These are phyloP conservation scores for Pseudobourletiella spinata DNA, from an alignment of 1,140 invertebrate species.

Conservation along the genomic window DNA sequence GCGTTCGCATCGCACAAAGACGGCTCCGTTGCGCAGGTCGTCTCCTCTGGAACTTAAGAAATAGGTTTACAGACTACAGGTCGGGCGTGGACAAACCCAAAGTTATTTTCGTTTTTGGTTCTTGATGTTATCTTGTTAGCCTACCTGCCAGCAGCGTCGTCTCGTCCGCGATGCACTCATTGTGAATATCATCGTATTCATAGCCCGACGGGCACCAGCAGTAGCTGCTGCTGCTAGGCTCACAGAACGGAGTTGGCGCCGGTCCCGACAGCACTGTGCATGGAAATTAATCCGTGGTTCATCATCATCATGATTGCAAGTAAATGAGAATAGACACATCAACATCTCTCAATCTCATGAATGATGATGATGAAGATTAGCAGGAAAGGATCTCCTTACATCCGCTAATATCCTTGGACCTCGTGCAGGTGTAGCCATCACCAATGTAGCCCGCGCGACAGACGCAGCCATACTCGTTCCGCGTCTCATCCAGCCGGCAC, in stretches of 20 bases:
- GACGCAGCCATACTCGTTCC: constrained; percentile 52
- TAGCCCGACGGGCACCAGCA: constrained; percentile 50
- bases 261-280: too few relatives aligned
- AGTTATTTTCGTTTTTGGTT: too few relatives aligned
- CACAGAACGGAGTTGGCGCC: constrained; percentile 43
- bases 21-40: constrained; percentile 45
- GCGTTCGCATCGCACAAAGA: constrained; percentile 63
- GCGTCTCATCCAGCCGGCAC: constrained; percentile 53
- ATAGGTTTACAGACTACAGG: too few relatives aligned
- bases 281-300: too few relatives aligned
- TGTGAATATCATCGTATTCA: constrained; percentile 37
- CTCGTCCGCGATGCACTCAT: constrained; percentile 41
- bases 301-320: too few relatives aligned
- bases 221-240: constrained; percentile 32
- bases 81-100: too few relatives aligned
- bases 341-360: too few relatives aligned
- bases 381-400: too few relatives aligned
- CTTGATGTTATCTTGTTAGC: too few relatives aligned
- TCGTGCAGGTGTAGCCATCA: constrained; percentile 56
- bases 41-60: background rate
- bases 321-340: too few relatives aligned
- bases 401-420: background rate
- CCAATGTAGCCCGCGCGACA: constrained; percentile 68
- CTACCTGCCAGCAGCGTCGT: too few relatives aligned
- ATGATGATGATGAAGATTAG: too few relatives aligned